phyloP scores from a whole-genome alignment of 2,888 invertebrate species.

The Clanis bilineata region DNA sequence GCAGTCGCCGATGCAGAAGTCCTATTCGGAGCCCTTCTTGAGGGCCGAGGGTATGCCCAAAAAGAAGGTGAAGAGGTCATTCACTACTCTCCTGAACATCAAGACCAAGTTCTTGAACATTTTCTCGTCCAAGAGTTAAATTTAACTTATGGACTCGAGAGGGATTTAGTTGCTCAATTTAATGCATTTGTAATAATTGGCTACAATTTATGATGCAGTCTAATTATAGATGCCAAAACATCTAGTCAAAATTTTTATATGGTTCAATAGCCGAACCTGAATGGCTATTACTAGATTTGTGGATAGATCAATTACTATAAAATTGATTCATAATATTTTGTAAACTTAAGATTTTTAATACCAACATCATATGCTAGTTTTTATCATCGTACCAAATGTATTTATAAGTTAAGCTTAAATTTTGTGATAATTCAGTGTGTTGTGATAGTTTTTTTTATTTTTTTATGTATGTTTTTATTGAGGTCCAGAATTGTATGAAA shows the following conservation, averaged over 20 bases:
- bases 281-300: background rate
- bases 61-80: slow-evolving; percentile 75
- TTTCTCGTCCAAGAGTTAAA: slow-evolving; percentile 71
- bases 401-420: slow-evolving; percentile 35
- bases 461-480: background rate
- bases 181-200: slow-evolving; percentile 66
- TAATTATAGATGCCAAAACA: slow-evolving; percentile 35
- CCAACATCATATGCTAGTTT: slow-evolving; percentile 1
- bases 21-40: slow-evolving; percentile 69
- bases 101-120: slow-evolving; percentile 76
- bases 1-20: slow-evolving; percentile 54
- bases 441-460: slow-evolving; percentile 49
- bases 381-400: slow-evolving; percentile 21
- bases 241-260: slow-evolving; percentile 44
- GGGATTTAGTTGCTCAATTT: slow-evolving; percentile 71
- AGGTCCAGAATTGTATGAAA: slow-evolving; percentile 22
- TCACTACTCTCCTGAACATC: slow-evolving; percentile 71
- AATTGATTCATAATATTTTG: background rate
- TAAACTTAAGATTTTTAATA: background rate
- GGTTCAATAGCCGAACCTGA: background rate
- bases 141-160: slow-evolving; percentile 25
- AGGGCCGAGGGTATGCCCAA: slow-evolving; percentile 61
- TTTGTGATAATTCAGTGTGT: slow-evolving; percentile 68
- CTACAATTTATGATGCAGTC: slow-evolving; percentile 34
- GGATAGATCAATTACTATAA: background rate